Evolutionary conservation across 2,797 vertebrate genomes (phyloP).

Genomic region (Pogonophryne albipinna): DNA sequence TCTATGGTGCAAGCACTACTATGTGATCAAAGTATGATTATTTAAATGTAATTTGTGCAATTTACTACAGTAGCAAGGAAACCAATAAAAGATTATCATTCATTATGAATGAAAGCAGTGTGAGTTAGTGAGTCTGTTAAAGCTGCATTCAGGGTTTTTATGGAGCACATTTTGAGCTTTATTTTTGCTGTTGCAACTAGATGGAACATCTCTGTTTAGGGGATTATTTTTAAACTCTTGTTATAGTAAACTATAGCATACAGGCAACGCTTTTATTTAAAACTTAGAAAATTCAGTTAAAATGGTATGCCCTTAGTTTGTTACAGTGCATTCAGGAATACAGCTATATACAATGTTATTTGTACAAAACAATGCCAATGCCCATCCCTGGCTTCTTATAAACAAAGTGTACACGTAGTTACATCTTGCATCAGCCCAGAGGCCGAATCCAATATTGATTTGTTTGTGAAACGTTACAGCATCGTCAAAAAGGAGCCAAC

Average conservation of each 20-base stretch:
- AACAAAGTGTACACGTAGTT: constrained; percentile 85
- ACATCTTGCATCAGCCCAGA: constrained; percentile 76
- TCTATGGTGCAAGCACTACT: constrained; percentile 75
- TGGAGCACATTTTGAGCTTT: constrained; percentile 38
- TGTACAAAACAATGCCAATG: constrained; percentile 80
- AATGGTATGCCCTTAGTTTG: constrained; percentile 69
- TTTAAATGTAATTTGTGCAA: constrained; percentile 69
- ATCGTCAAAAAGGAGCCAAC: constrained; percentile 38
- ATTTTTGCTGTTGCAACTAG: constrained; percentile 46
- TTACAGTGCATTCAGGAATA: constrained; percentile 81
- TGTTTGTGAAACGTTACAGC: constrained; percentile 58
- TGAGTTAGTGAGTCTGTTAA: constrained; percentile 34
- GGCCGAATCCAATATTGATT: constrained; percentile 70
- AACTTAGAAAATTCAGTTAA: constrained; percentile 63
- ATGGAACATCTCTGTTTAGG: constrained; percentile 36
- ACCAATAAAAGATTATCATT: constrained; percentile 49
- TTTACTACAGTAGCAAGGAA: constrained; percentile 73
- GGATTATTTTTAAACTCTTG: constrained; percentile 19
- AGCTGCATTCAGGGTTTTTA: constrained; percentile 52
- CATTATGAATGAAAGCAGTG: constrained; percentile 58
- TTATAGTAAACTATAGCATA: constrained; percentile 50
- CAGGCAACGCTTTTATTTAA: constrained; percentile 57
- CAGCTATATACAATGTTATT: constrained; percentile 82
- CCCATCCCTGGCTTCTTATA: constrained; percentile 74
- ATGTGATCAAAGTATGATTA: constrained; percentile 69